Evolutionary conservation across 2,797 vertebrate species (phyloP).

Genomic region (Ispidina lecontei): DNA sequence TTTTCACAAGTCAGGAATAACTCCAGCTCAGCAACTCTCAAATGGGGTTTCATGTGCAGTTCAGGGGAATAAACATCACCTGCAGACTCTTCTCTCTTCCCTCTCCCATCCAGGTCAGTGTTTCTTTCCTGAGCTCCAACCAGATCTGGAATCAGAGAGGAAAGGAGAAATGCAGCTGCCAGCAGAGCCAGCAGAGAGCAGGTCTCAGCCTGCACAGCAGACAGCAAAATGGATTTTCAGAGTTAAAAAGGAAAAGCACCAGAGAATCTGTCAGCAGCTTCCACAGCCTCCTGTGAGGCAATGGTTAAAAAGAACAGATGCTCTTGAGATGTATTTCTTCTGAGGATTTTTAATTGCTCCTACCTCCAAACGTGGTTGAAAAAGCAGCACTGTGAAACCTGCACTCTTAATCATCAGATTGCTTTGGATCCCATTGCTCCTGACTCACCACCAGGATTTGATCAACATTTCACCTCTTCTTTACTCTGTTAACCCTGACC

Average conservation of each 20-base stretch:
- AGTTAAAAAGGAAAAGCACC: background rate
- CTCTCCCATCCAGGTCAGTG: background rate
- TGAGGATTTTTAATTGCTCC: background rate
- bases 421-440: background rate
- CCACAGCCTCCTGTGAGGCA: background rate
- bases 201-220: background rate
- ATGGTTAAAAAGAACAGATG: background rate
- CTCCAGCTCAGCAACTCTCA: background rate
- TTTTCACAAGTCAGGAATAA: background rate
- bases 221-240: background rate
- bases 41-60: background rate
- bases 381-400: background rate
- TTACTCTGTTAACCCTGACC: background rate
- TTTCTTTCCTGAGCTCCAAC: background rate
- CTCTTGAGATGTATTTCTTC: background rate
- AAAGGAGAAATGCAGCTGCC: background rate
- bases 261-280: background rate
- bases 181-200: background rate
- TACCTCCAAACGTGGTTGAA: background rate
- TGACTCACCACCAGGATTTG: slow-evolving; percentile 6
- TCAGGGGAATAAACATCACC: background rate
- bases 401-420: background rate
- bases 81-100: background rate
- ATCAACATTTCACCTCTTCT: background rate
- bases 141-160: background rate